These are phyloP conservation scores for Nesospiza acunhae DNA, from an alignment of 2,113 vertebrate genomes.

Conservation along the genomic window DNA sequence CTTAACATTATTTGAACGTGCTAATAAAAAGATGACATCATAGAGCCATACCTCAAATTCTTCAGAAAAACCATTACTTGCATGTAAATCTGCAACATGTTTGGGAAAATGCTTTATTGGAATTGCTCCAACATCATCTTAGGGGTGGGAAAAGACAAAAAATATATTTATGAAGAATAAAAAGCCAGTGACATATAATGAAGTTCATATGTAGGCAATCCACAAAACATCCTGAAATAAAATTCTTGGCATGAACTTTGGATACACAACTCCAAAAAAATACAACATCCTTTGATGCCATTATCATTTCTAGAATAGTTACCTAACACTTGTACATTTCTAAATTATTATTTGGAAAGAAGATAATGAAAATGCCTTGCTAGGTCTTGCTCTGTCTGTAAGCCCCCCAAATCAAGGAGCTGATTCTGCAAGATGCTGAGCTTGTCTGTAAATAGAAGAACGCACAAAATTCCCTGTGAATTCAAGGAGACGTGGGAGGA, in stretches of 20 bases:
- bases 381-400: neutral
- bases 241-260: neutral
- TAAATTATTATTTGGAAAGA: neutral
- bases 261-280: neutral
- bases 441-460: neutral
- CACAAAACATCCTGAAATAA: conserved; percentile 44
- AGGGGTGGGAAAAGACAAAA: conserved; percentile 54
- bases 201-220: neutral
- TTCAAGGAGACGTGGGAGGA: neutral
- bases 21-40: conserved; percentile 47
- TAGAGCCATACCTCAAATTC: conserved; percentile 91
- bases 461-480: neutral
- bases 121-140: conserved; percentile 86
- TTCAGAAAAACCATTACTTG: conserved; percentile 85
- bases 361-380: neutral
- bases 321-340: neutral
- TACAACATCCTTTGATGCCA: neutral
- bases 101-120: conserved; percentile 89
- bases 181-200: neutral
- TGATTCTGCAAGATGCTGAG: neutral
- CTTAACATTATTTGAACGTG: neutral
- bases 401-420: neutral
- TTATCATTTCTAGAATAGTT: neutral
- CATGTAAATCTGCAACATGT: conserved; percentile 90
- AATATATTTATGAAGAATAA: conserved; percentile 49